Conservation (phyloP, 2,797 vertebrate species). For the Streptopelia turtur region DNA sequence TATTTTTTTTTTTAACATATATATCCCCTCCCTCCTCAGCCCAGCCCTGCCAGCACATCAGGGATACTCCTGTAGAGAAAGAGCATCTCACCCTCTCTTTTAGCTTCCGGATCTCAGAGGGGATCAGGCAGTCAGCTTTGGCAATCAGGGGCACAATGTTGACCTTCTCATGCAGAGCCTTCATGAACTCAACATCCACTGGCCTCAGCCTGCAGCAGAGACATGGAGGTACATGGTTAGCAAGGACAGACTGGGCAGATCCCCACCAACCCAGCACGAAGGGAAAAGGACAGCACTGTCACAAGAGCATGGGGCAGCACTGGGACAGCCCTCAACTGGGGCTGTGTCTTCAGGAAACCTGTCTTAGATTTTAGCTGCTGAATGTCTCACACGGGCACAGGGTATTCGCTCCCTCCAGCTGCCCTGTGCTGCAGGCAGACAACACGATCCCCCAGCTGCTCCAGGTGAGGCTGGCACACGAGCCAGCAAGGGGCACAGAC, state of each 20-base stretch:
- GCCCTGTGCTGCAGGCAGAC: not conserved
- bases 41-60: not conserved
- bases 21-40: not conserved
- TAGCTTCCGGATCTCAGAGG: conserved; percentile 95
- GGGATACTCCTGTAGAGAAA: not conserved
- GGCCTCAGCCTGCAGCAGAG: conserved; percentile 86
- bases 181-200: conserved; percentile 98
- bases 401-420: not conserved
- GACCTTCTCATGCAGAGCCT: conserved; percentile 96
- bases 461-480: not conserved
- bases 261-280: not conserved
- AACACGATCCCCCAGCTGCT: not conserved
- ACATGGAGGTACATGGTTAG: not conserved
- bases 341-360: not conserved
- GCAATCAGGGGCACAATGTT: conserved; percentile 97
- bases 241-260: not conserved
- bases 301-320: not conserved
- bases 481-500: not conserved
- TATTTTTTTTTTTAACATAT: too few species aligned
- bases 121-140: conserved; percentile 95
- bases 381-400: not conserved
- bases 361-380: not conserved
- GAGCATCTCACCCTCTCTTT: conserved; percentile 91
- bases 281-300: not conserved
- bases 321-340: not conserved